Conservation (phyloP, 2,888 invertebrate species). For the Sepiola atlantica region DNA sequence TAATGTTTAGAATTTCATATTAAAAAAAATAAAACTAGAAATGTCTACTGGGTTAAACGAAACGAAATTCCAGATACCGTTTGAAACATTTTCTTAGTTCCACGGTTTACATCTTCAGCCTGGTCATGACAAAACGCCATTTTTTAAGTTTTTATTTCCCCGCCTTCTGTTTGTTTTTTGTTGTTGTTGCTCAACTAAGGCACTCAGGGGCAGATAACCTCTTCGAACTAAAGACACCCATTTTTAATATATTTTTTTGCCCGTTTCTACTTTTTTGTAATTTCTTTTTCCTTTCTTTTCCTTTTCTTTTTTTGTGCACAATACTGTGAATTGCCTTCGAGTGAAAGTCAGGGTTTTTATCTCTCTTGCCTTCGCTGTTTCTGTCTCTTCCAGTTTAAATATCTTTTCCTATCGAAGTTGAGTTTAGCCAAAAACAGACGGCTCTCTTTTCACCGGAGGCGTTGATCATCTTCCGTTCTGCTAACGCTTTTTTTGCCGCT, state of each 20-base stretch:
- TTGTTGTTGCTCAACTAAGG: background rate
- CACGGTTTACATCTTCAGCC: background rate
- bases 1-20: background rate
- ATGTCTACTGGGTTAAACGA: background rate
- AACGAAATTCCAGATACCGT: background rate
- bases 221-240: background rate
- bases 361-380: background rate
- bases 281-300: no score
- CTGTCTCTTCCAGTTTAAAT: background rate
- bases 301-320: background rate
- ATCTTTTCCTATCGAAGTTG: background rate
- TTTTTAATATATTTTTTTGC: background rate
- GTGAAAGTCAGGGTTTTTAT: background rate
- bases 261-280: background rate
- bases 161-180: background rate
- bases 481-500: background rate
- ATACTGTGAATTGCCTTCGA: background rate
- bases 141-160: background rate
- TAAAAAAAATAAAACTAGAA: background rate
- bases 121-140: background rate
- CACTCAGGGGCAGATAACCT: background rate
- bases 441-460: background rate
- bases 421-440: background rate
- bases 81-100: background rate
- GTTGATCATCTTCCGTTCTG: background rate